phyloP scores from a whole-genome alignment of 1,140 invertebrate genomes.

The Temnothorax curvispinosus region DNA sequence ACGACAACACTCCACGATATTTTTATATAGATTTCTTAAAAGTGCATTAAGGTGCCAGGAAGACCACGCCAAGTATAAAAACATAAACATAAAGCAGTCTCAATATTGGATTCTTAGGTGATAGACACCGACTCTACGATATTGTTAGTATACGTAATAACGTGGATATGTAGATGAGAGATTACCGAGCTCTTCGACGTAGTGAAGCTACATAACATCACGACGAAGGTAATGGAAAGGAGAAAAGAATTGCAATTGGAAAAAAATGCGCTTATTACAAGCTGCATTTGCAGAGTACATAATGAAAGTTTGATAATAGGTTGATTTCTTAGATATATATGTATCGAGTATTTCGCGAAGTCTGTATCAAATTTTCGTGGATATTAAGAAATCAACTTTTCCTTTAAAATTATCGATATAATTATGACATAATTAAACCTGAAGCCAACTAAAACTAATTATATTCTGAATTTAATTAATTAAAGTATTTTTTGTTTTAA shows the following conservation, averaged over 20 bases:
- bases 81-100: conserved; percentile 67
- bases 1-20: conserved; percentile 81
- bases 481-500: neutral
- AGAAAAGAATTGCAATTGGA: too few relatives aligned
- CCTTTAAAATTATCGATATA: neutral
- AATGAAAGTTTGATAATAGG: conserved; percentile 20
- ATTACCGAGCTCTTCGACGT: conserved; percentile 55
- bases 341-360: neutral
- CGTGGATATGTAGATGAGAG: conserved; percentile 38
- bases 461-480: neutral
- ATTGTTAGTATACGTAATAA: conserved; percentile 67
- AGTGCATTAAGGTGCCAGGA: conserved; percentile 84
- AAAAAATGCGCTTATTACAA: neutral
- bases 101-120: conserved; percentile 71
- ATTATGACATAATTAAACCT: neutral
- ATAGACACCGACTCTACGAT: conserved; percentile 70
- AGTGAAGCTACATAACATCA: conserved; percentile 26
- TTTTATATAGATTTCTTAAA: conserved; percentile 86
- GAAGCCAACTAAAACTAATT: neutral
- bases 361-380: neutral
- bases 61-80: conserved; percentile 77
- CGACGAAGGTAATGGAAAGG: neutral
- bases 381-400: neutral
- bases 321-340: conserved; percentile 15
- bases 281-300: neutral